Base-by-base conservation (phyloP, 2,888 invertebrate genomes). In the Parnassius mnemosyne region DNA sequence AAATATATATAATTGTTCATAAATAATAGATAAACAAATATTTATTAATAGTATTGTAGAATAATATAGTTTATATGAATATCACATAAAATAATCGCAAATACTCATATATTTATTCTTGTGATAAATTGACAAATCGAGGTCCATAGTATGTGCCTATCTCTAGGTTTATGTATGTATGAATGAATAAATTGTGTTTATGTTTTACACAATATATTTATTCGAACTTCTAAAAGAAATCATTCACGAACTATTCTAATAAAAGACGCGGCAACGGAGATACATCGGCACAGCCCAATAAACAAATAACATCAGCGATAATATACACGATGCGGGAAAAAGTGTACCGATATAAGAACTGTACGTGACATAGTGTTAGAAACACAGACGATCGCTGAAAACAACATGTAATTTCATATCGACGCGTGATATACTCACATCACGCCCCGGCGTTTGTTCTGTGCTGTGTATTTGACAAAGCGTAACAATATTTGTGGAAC, bases 401-500 rank as follows among this genome's bases (percentile, higher is more conserved):
- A 87, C 79, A 77, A 79, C 79, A 70, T 73, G 86, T 86, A 79
- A 85, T 88, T 85, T 82, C 79, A 87, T 87, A 87, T 88, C 79
- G 76, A 75, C 82, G 81, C 83, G 79, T 72, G 75, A 76, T 75
- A 74, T 82, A 76, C 73, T 78, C 71, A 72, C 69, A 80, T 85
- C 82, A 84, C 84, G 73, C 73, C 81, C 80, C 84, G 77, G 81
- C 85, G 83, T 87, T 89, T 88, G 86, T 80, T 74, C 78, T 76
- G 73, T 71, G 76, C 72, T 77, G 79, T 75, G 85, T 90, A 89
- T 91, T 90, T 91, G 85, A 82, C 73, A 76, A 83, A 84, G 79
- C 82, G 83, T 83, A 83, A 85, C 87, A 91, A 91, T 91, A 91
- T 91, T 90, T 91, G 90, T 80, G 69, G 90, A 89, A 90, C 90